These are phyloP conservation scores for Lasioglossum figueresi DNA, from an alignment of 2,888 invertebrate species.

Conservation along the genomic window DNA sequence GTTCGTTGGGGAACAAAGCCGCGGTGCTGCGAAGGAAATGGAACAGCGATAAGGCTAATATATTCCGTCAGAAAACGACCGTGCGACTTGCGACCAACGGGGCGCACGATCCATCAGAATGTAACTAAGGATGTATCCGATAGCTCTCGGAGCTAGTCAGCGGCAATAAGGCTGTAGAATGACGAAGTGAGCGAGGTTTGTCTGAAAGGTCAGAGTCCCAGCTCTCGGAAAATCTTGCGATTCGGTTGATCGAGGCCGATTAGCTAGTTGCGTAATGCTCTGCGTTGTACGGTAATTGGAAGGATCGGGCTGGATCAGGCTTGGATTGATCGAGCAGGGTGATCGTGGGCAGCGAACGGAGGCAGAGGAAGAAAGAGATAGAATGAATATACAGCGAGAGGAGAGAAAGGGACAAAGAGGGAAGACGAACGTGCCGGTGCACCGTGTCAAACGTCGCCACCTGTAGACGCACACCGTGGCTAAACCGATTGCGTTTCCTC, in stretches of 20 bases:
- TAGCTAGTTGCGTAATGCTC: slow-evolving; percentile 33
- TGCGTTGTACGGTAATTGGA: slow-evolving; percentile 46
- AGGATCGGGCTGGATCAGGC: slow-evolving; percentile 27
- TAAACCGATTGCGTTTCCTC: slow-evolving; percentile 73
- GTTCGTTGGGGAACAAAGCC: slow-evolving; percentile 7
- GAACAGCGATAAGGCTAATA: not conserved
- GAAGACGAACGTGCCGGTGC: slow-evolving; percentile 51
- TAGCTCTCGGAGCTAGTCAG: not conserved
- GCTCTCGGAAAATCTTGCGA: slow-evolving; percentile 28
- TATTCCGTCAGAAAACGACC: not conserved
- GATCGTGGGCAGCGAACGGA: slow-evolving; percentile 47
- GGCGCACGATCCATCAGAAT: not conserved
- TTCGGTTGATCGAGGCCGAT: slow-evolving; percentile 33
- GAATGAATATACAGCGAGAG: not conserved
- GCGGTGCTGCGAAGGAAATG: not conserved
- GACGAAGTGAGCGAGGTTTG: slow-evolving; percentile 28
- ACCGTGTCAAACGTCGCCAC: slow-evolving; percentile 73
- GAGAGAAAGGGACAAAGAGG: not conserved
- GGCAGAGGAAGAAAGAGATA: not conserved
- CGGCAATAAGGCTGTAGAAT: not conserved
- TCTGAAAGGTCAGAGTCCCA: slow-evolving; percentile 34
- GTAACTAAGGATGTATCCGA: not conserved
- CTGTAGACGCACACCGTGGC: slow-evolving; percentile 75
- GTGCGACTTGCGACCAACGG: slow-evolving; percentile 1
- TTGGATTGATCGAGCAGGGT: slow-evolving; percentile 34